These are phyloP conservation scores for Akabosia matsudoensis DNA, from an alignment of 1,140 invertebrate species.

Conservation along the genomic window DNA sequence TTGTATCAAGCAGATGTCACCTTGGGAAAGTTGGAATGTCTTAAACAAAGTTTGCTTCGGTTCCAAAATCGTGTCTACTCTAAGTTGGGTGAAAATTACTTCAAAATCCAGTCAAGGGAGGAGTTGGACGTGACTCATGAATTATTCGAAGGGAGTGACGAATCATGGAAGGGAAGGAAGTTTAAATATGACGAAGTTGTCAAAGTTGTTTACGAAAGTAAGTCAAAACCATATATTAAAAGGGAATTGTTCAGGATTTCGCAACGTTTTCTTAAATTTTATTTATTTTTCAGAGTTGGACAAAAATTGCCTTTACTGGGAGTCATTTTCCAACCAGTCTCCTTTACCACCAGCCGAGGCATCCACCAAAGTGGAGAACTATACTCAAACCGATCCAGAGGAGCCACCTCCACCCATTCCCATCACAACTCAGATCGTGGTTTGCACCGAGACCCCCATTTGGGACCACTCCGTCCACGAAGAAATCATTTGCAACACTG, in stretches of 20 bases:
- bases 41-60: neutral
- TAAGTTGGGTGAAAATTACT: slow-evolving; percentile 8
- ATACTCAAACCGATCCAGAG: neutral
- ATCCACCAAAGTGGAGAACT: neutral
- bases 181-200: slow-evolving; percentile 15
- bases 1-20: neutral
- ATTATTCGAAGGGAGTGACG: neutral
- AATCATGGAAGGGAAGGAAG: neutral
- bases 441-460: neutral
- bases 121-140: neutral
- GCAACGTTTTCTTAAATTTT: neutral
- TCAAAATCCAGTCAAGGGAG: neutral
- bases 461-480: too few species aligned
- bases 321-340: neutral
- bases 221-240: neutral
- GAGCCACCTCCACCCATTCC: neutral
- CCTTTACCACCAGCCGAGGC: neutral
- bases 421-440: neutral
- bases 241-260: neutral
- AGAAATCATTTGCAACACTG: neutral
- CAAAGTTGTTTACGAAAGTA: slow-evolving; percentile 13
- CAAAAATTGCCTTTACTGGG: neutral
- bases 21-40: neutral
- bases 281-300: neutral
- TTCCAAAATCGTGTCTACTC: neutral